phyloP scores from a whole-genome alignment of 2,888 invertebrate species.

The Drosophila conformis region DNA sequence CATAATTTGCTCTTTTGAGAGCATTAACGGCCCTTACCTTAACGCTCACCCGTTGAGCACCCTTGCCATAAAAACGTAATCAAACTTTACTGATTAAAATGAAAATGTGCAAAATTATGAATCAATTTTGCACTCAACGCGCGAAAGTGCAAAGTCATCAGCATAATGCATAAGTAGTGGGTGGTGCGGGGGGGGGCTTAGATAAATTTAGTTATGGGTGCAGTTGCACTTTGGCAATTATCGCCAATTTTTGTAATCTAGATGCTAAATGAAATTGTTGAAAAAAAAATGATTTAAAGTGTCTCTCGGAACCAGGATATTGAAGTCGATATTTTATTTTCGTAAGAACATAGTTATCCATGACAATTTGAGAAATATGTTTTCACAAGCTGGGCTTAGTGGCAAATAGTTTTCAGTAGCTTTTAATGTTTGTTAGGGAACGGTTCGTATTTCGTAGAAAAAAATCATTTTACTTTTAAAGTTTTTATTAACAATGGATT shows the following conservation, averaged over 20 bases:
- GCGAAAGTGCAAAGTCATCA: conserved; percentile 56
- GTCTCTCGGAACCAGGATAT: neutral
- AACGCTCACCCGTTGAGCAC: conserved; percentile 5
- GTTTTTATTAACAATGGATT: conserved; percentile 62
- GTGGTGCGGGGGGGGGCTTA: neutral
- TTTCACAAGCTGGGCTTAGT: neutral
- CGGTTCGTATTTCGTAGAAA: conserved; percentile 60
- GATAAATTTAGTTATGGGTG: conserved; percentile 1
- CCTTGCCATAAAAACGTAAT: conserved; percentile 42
- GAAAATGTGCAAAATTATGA: conserved; percentile 72
- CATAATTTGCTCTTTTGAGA: conserved; percentile 18
- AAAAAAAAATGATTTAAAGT: neutral
- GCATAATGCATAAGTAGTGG: conserved; percentile 29
- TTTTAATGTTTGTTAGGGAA: conserved; percentile 62
- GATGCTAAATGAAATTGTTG: neutral
- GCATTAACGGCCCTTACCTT: conserved; percentile 6
- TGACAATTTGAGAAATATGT: neutral
- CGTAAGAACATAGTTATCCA: conserved; percentile 2
- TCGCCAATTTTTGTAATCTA: conserved; percentile 19
- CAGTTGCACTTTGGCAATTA: conserved; percentile 14
- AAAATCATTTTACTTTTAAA: conserved; percentile 42
- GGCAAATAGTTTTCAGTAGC: conserved; percentile 42
- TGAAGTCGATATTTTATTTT: neutral
- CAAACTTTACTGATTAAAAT: conserved; percentile 69
- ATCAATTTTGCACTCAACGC: conserved; percentile 62